These are phyloP conservation scores for Eilema griseolum DNA, from an alignment of 2,888 invertebrate species.

Conservation along the genomic window DNA sequence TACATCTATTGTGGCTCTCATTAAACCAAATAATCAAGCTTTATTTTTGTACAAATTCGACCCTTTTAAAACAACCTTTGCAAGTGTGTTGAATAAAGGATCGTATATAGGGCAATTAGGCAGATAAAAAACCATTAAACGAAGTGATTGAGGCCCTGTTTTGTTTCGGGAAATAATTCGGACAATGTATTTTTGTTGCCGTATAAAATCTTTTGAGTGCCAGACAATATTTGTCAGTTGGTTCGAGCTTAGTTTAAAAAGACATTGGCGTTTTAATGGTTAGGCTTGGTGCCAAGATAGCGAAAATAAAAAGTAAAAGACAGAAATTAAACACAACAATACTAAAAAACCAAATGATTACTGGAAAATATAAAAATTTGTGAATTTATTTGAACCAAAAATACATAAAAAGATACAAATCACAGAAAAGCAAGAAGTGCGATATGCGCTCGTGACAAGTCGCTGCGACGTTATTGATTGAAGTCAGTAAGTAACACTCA, in stretches of 20 bases:
- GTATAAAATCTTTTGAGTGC: background rate
- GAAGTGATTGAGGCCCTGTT: background rate
- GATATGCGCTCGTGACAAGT: no score
- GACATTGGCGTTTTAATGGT: background rate
- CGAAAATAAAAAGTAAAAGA: background rate
- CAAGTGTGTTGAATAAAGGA: background rate
- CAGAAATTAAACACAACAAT: background rate
- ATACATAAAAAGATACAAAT: no score
- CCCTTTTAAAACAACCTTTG: background rate
- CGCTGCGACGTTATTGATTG: no score
- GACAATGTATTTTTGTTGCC: slow-evolving; percentile 9
- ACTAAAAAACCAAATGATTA: no score
- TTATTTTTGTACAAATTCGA: slow-evolving; percentile 1
- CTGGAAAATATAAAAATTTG: no score
- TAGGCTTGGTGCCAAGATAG: background rate
- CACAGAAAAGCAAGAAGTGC: no score
- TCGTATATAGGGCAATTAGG: background rate
- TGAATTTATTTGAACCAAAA: no score
- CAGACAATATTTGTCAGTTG: background rate
- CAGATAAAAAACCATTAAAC: background rate
- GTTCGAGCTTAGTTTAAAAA: background rate
- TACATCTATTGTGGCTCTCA: background rate
- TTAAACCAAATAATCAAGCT: background rate
- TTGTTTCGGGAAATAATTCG: slow-evolving; percentile 10
- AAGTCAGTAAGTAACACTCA: no score